These are phyloP conservation scores for Orthonyx spaldingii DNA, from an alignment of 2,113 vertebrate genomes.

Conservation along the genomic window DNA sequence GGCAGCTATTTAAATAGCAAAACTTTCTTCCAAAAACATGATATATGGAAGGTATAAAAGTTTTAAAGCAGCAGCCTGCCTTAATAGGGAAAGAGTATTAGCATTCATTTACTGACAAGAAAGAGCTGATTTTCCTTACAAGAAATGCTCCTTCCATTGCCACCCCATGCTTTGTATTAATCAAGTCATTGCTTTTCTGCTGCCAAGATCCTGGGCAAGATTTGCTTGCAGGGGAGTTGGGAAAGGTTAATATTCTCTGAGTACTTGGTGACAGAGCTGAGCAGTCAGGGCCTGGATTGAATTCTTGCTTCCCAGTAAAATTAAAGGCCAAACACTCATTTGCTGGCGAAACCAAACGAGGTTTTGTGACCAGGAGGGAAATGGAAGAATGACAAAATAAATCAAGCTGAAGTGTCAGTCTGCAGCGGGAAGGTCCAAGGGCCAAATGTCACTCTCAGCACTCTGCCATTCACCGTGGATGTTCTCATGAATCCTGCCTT, in stretches of 20 bases:
- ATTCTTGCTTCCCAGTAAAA: background rate
- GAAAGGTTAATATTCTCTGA: slow-evolving; percentile 23
- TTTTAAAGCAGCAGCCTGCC: slow-evolving; percentile 49
- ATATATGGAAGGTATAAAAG: slow-evolving; percentile 59
- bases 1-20: slow-evolving; percentile 69
- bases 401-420: background rate
- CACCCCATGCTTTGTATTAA: background rate
- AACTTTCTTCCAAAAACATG: slow-evolving; percentile 65
- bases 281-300: background rate
- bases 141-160: background rate
- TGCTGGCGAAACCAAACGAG: background rate
- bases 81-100: slow-evolving; percentile 56
- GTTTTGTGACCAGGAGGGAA: background rate
- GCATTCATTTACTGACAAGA: slow-evolving; percentile 47
- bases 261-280: background rate
- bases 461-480: background rate
- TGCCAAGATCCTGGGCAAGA: background rate
- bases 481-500: background rate
- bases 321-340: background rate
- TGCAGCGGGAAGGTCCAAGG: background rate
- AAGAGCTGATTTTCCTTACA: slow-evolving; percentile 43
- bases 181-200: background rate
- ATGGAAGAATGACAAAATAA: background rate
- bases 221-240: background rate
- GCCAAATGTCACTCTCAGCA: background rate